Percentiles rank a stretch among this genome's conserved stretches.
These are phyloP conservation scores for Trypoxylon attenuatum DNA, from an alignment of 2,888 invertebrate species.

Conservation along the genomic window DNA sequence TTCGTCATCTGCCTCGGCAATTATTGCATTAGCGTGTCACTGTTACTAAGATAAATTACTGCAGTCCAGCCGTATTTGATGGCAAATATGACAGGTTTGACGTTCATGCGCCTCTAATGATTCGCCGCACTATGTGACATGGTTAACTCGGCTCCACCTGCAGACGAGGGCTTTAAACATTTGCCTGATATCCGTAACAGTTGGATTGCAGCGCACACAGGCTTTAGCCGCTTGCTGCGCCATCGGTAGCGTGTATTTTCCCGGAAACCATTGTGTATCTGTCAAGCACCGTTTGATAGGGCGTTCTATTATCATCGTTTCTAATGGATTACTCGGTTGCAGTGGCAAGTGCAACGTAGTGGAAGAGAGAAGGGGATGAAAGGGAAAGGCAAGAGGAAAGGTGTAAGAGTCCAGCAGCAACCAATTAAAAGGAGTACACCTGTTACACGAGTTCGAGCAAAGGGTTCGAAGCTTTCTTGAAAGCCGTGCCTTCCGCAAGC, in stretches of 20 bases:
- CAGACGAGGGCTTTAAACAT: constrained; percentile 11
- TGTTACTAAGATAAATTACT: no score
- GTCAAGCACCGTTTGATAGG: constrained; percentile 2
- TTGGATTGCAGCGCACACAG: background rate
- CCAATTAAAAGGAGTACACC: constrained; percentile 1
- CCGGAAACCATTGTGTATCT: constrained; percentile 1
- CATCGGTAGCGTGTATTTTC: constrained; percentile 13
- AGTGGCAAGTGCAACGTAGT: no score
- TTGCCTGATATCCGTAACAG: background rate
- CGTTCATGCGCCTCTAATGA: background rate
- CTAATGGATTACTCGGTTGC: background rate
- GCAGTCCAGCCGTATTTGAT: no score
- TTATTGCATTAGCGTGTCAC: no score
- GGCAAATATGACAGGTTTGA: no score
- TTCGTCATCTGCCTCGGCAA: no score
- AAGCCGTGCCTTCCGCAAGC: background rate
- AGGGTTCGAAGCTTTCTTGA: background rate
- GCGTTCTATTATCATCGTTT: background rate
- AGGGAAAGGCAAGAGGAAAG: background rate
- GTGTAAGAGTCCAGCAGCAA: background rate
- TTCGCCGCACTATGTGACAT: background rate
- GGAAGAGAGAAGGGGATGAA: no score
- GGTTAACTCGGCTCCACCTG: no score
- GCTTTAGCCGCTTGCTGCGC: background rate
- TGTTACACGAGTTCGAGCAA: background rate